Percentiles rank a stretch among this genome's conserved stretches.
Conservation (phyloP, 2,888 invertebrate species). For the Stratiomys singularior region DNA sequence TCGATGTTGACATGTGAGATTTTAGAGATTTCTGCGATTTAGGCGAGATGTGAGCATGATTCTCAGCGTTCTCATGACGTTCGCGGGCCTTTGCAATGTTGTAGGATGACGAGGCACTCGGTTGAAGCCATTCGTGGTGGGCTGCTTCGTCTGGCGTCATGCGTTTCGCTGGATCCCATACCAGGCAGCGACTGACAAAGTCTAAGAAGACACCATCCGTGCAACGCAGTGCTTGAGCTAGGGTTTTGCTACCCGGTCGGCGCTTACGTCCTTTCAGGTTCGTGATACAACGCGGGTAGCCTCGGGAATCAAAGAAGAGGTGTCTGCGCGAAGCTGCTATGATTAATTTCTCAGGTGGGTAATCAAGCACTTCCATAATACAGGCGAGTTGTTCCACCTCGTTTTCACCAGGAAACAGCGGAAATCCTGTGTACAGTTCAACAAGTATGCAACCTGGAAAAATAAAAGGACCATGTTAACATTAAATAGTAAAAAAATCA, state of each 20-base stretch:
- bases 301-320: slow-evolving; percentile 89
- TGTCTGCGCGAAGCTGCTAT: slow-evolving; percentile 85
- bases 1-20: slow-evolving; percentile 51
- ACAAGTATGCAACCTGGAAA: slow-evolving; percentile 89
- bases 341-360: slow-evolving; percentile 88
- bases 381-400: slow-evolving; percentile 97
- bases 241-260: slow-evolving; percentile 84
- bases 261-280: slow-evolving; percentile 95
- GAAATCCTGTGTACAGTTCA: slow-evolving; percentile 95
- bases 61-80: slow-evolving; percentile 53
- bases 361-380: slow-evolving; percentile 94
- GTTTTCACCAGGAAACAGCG: slow-evolving; percentile 95
- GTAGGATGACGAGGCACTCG: slow-evolving; percentile 66
- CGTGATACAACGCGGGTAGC: slow-evolving; percentile 88
- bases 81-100: slow-evolving; percentile 56
- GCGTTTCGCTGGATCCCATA: slow-evolving; percentile 93
- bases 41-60: slow-evolving; percentile 58
- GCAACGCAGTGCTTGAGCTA: slow-evolving; percentile 83
- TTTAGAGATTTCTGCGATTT: slow-evolving; percentile 55
- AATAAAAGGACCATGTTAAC: not conserved
- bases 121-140: slow-evolving; percentile 86
- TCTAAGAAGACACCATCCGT: slow-evolving; percentile 90
- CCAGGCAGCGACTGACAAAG: slow-evolving; percentile 89
- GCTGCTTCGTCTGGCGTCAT: slow-evolving; percentile 93
- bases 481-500: too few relatives aligned